Percentiles rank a stretch among this genome's conserved stretches.
phyloP scores from a whole-genome alignment of 2,113 vertebrate species.

The Lagopus leucura region DNA sequence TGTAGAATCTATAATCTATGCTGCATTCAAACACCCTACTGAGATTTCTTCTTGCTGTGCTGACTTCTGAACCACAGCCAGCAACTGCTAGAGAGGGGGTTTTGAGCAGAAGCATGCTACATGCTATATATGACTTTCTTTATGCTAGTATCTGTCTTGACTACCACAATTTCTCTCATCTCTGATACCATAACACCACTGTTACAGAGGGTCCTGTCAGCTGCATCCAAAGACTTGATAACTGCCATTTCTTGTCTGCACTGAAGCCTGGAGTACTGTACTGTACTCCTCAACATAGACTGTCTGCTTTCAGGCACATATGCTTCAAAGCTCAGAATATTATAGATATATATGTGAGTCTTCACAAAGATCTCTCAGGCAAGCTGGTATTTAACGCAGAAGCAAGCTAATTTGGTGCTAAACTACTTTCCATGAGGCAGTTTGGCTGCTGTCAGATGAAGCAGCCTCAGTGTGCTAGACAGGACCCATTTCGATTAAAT shows the following conservation, averaged over 20 bases:
- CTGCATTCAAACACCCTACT: background rate
- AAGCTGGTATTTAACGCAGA: constrained; percentile 86
- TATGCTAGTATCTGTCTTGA: background rate
- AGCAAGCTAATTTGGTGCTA: constrained; percentile 82
- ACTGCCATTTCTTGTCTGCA: constrained; percentile 67
- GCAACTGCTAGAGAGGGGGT: background rate
- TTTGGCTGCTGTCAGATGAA: constrained; percentile 83
- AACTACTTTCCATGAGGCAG: constrained; percentile 81
- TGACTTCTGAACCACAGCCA: background rate
- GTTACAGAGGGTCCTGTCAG: constrained; percentile 57
- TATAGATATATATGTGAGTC: constrained; percentile 77
- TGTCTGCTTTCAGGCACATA: constrained; percentile 77
- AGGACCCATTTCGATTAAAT: constrained; percentile 81
- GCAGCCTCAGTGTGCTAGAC: constrained; percentile 70
- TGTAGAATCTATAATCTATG: background rate
- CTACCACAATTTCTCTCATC: background rate
- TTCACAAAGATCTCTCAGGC: constrained; percentile 79
- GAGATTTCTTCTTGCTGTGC: background rate
- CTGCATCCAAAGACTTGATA: constrained; percentile 71
- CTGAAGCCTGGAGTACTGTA: constrained; percentile 72
- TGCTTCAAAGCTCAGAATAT: constrained; percentile 81
- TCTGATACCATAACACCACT: background rate
- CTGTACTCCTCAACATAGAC: constrained; percentile 72
- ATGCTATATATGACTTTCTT: background rate
- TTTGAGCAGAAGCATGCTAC: background rate